Conservation (phyloP, 2,797 vertebrate genomes). For the Halcyon smyrnensis region DNA sequence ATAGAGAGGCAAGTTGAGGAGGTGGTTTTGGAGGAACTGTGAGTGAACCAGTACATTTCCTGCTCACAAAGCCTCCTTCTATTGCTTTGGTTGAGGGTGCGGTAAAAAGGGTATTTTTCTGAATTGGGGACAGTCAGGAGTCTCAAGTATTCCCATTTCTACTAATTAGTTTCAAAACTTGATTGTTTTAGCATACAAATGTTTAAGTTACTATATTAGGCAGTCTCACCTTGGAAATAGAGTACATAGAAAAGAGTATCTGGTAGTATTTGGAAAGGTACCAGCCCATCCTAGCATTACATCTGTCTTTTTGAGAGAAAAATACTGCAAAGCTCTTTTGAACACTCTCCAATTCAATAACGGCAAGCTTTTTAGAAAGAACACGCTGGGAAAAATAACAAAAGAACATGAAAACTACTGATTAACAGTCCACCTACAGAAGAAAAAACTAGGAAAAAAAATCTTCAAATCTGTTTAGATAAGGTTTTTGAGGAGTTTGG, state of each 20-base stretch:
- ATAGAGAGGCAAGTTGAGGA: background rate
- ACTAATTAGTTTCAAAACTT: background rate
- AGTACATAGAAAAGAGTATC: background rate
- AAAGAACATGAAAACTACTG: background rate
- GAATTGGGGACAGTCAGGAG: background rate
- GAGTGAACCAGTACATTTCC: background rate
- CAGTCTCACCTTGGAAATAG: background rate
- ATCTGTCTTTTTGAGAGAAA: background rate
- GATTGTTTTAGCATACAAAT: background rate
- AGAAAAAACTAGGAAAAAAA: background rate
- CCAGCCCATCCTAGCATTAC: background rate
- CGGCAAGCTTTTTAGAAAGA: background rate
- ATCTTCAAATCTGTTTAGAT: background rate
- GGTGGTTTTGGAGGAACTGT: background rate
- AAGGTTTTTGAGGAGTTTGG: background rate
- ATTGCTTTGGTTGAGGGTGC: background rate
- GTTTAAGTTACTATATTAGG: background rate
- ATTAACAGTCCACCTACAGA: background rate
- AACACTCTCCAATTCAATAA: background rate
- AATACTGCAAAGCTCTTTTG: background rate
- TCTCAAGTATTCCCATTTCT: background rate
- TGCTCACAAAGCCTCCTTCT: background rate
- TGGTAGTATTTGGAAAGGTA: background rate
- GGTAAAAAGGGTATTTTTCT: background rate
- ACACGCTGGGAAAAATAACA: no score